Evolutionary conservation across 2,797 vertebrate species (phyloP), one percentile per base, ranked within the genome.

Genomic region (Allobates femoralis): DNA sequence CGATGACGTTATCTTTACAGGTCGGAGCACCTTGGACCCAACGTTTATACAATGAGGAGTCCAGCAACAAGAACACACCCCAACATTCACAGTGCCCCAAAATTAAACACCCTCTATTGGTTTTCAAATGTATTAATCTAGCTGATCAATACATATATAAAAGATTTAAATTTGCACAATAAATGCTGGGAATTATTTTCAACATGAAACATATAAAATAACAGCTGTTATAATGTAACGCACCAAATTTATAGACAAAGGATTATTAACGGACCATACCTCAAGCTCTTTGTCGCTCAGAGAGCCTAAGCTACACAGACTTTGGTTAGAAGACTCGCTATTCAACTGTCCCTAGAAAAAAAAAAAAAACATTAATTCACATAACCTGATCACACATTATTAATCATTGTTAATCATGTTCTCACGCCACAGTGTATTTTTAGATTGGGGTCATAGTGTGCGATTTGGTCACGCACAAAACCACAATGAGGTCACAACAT

Each of bases 321-420:
- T 99, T 94, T 99, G 98, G 94, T 99, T 99, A 92, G 98, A 99
- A 91, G 98, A 99, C 93, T 99, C 98, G 83, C 97, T 99, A 90
- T 97, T 98, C 91, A 98, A 96, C 51, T 97, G 96, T 92, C 97
- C 97, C 98, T 99, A 92, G 81, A 77, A 19, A 89, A n/a, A n/a
- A n/a, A n/a, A n/a, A n/a, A 34, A 18, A 34, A 58, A 55, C 64
- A 55, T 11, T 6, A 37, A 26, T 56, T 26, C 8, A 75, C 11
- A 32, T 1, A 73, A 37, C 0, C 41, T 8, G 11, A 46, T n/a
- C n/a, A n/a, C n/a, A n/a, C n/a, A n/a, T n/a, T n/a, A n/a, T n/a
- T n/a, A n/a, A n/a, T n/a, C n/a, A n/a, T n/a, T n/a, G n/a, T n/a
- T n/a, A n/a, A n/a, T n/a, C n/a, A n/a, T n/a, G n/a, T 55, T 16